Base-by-base conservation (phyloP, 2,797 vertebrate species). In the Pogoniulus pusillus region DNA sequence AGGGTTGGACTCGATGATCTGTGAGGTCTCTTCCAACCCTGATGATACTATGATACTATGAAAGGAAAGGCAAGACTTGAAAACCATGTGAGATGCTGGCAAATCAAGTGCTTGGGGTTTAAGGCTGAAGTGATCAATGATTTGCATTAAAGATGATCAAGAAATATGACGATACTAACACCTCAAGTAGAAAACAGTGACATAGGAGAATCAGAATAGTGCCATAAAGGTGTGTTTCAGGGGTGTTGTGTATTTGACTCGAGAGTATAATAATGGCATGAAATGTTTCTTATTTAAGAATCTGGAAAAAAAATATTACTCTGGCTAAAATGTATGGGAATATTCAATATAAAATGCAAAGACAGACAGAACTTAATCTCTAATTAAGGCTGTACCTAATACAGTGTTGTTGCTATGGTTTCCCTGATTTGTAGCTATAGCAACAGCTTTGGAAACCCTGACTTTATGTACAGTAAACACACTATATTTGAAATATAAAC, bases 361-460 rank as follows among this genome's bases (percentile, higher is more conserved):
- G 96, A 96, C 54, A 96, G 65, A 85, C 70, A 83, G 89, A 89
- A 81, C 41, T 12, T 95, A 84, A 89, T 82, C 79, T 7, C 51
- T 96, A 96, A 96, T 97, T 96, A 97, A 90, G 85, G 84, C 93
- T 93, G 53, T 90, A 92, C n/a, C 93, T 94, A 94, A 94, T 90
- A 92, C 91, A 93, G 84, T 83, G 75, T 93, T 96, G 94, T 96
- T 96, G 92, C 93, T 92, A 94, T 95, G 95, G 96, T 95, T 95
- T 94, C 93, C 92, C 94, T 85, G 87, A 96, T 95, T 95, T 96
- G 96, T 97, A 92, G 87, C 96, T 96, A 97, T 96, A 95, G 96
- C 93, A 95, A 97, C 96, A 95, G 92, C 95, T 96, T 95, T 95
- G 90, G 84, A 82, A 93, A 78, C 94, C 43, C 20, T 78, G 68